These are phyloP conservation scores for Limnothrissa miodon DNA, from an alignment of 2,113 vertebrate species.

Conservation along the genomic window DNA sequence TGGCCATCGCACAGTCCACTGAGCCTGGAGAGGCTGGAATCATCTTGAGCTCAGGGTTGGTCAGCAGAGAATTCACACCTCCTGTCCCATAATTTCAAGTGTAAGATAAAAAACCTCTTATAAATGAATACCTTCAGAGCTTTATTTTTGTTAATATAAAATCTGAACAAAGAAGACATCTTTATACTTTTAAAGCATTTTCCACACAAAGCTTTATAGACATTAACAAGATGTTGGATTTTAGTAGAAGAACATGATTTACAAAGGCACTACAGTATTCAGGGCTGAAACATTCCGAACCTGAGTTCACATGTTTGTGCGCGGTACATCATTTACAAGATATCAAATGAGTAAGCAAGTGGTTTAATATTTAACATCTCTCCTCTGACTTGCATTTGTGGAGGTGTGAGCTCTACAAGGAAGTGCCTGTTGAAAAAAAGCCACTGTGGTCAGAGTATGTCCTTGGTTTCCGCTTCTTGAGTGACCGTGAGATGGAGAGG, in stretches of 20 bases:
- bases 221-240: neutral
- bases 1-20: conserved; percentile 72
- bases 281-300: neutral
- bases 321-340: neutral
- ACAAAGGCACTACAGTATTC: conserved; percentile 35
- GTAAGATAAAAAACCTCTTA: neutral
- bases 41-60: conserved; percentile 82
- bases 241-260: neutral
- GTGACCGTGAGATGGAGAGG: too few species aligned
- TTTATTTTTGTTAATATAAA: too few species aligned
- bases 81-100: neutral
- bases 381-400: neutral
- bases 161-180: too few species aligned
- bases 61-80: neutral
- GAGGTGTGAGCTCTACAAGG: conserved; percentile 73
- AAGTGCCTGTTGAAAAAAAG: too few species aligned
- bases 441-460: too few species aligned
- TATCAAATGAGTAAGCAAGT: neutral
- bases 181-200: neutral
- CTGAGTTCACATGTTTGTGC: neutral
- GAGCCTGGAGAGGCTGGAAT: conserved; percentile 80
- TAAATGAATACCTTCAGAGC: neutral
- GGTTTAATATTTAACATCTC: neutral
- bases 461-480: too few species aligned
- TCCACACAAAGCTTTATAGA: neutral